Evolutionary conservation across 2,888 invertebrate species (phyloP).

Genomic region (Molorchus minor): DNA sequence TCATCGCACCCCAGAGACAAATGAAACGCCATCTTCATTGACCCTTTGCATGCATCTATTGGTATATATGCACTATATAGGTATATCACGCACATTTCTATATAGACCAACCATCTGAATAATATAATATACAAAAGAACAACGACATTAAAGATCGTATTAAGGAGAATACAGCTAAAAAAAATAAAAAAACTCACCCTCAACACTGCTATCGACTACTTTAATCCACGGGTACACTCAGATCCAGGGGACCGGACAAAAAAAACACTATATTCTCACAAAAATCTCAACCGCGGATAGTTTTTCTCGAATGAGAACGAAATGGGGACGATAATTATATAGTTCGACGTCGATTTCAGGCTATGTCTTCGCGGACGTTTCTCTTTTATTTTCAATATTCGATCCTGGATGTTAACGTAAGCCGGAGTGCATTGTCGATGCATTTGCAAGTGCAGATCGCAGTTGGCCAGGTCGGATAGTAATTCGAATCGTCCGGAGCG

Average conservation of each 20-base stretch:
- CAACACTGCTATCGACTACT: neutral
- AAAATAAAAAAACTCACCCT: constrained; percentile 15
- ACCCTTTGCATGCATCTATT: neutral
- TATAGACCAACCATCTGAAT: too few relatives aligned
- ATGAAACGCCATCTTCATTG: constrained; percentile 9
- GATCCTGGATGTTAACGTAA: constrained; percentile 16
- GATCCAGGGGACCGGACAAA: constrained; percentile 2
- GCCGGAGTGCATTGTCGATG: constrained; percentile 33
- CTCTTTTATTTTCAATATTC: neutral
- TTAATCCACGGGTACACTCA: too few relatives aligned
- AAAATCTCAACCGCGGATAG: constrained; percentile 5
- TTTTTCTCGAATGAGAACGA: neutral
- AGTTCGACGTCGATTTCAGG: too few relatives aligned
- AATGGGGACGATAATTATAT: neutral
- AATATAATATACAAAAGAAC: too few relatives aligned
- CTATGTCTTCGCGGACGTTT: neutral
- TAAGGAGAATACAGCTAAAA: too few relatives aligned
- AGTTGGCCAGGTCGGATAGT: constrained; percentile 26
- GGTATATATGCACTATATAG: too few relatives aligned
- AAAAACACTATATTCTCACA: constrained; percentile 5
- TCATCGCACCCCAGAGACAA: too few relatives aligned
- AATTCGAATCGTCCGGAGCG: constrained; percentile 29
- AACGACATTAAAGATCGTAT: too few relatives aligned
- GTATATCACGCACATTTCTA: too few relatives aligned
- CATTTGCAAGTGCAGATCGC: constrained; percentile 39